Base-by-base conservation (phyloP, 35 echinoderm and acorn worm genomes). In the Heliocidaris erythrogramma region DNA sequence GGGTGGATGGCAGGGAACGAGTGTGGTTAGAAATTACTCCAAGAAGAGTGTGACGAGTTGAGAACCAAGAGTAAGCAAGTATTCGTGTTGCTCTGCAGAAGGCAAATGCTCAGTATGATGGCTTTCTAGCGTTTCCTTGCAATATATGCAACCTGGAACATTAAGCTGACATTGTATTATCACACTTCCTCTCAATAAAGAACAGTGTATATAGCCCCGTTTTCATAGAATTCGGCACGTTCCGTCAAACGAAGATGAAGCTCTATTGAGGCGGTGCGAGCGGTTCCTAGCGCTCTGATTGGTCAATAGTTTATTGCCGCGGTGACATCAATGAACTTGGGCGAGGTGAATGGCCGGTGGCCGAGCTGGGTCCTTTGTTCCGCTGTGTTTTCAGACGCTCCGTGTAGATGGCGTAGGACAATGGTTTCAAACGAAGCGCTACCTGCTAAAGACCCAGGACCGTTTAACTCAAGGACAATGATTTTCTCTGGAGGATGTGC, bases 101-200 rank as follows among this genome's bases (percentile, higher is more conserved):
- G 65, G 7, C 14, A 18, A 78, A n/a, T 78, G 5, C 65, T 78
- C 4, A 78, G 65, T n/a, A 78, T 78, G 65, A n/a, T n/a, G 65
- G 65, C 21, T 78, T 78, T 27, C 65, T 78, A 5, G 5, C 0
- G 5, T n/a, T n/a, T 78, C 65, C 65, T 78, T 21, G 65, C 65
- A 78, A 78, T 21, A 24, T 78, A n/a, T 78, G 65, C 65, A 21
- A 78, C n/a, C 18, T 78, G 18, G 2, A n/a, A 27, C 65, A n/a
- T 78, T 27, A 78, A 78, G 65, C 17, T 78, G 17, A 78, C 18
- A 78, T 78, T 27, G 65, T 78, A 24, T 78, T 78, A 78, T 78
- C 65, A 78, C 65, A 78, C 21, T 78, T 78, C 65, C 65, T 78
- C 27, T n/a, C 65, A 78, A 78, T 78, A 78, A 78, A n/a, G 65